phyloP scores from a whole-genome alignment of 2,113 vertebrate genomes.

The Rhea pennata region DNA sequence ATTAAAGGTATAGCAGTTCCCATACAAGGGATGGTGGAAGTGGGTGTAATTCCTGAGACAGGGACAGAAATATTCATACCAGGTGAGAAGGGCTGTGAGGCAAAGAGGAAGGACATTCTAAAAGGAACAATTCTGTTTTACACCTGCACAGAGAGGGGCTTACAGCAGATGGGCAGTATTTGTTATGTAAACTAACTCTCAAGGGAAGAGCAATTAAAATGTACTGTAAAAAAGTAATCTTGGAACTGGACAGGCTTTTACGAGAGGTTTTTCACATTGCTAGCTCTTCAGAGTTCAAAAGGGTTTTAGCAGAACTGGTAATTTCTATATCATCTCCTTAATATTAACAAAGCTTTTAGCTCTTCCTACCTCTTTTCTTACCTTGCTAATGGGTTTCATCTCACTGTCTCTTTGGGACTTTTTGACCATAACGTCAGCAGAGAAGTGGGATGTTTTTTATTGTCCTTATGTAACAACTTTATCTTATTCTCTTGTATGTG shows the following conservation, averaged over 20 bases:
- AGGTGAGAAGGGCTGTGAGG: not conserved
- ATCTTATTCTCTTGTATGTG: not conserved
- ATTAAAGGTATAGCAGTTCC: slow-evolving; percentile 86
- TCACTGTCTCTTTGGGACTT: not conserved
- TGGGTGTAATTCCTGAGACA: slow-evolving; percentile 79
- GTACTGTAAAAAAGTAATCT: not conserved
- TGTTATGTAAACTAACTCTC: not conserved
- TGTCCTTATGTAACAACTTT: not conserved
- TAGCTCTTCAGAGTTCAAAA: not conserved
- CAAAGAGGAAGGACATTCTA: not conserved
- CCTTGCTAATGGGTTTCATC: not conserved
- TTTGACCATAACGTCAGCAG: not conserved
- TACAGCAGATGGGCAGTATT: slow-evolving; percentile 19
- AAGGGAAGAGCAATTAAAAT: slow-evolving; percentile 34
- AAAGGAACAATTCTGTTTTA: not conserved
- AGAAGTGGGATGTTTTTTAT: not conserved
- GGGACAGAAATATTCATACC: not conserved
- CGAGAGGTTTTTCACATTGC: not conserved
- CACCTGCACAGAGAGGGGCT: slow-evolving; percentile 21
- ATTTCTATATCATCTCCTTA: not conserved
- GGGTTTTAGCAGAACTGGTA: not conserved
- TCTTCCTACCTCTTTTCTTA: not conserved
- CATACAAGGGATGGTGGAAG: slow-evolving; percentile 83
- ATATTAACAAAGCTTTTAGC: not conserved
- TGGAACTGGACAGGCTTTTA: not conserved